phyloP scores from a whole-genome alignment of 2,888 invertebrate species.

The Euclidia mi region DNA sequence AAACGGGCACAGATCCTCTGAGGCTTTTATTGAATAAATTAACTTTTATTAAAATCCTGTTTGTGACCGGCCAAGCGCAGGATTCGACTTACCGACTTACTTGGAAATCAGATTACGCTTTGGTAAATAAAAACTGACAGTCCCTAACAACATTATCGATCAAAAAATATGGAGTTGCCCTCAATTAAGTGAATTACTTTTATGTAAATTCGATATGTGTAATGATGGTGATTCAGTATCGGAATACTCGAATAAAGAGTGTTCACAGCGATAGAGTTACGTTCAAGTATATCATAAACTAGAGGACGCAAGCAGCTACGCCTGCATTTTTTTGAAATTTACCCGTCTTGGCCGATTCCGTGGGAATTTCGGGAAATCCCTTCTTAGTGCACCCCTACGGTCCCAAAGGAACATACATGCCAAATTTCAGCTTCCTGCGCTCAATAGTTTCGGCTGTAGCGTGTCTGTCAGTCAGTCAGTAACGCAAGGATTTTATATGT shows the following conservation, averaged over 20 bases:
- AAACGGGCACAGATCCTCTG: constrained; percentile 66
- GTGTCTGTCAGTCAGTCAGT: no score
- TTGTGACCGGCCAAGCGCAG: constrained; percentile 68
- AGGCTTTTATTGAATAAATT: constrained; percentile 85
- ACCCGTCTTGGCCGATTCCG: no score
- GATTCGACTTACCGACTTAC: constrained; percentile 72
- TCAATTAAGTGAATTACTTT: constrained; percentile 30
- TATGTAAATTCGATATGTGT: constrained; percentile 17
- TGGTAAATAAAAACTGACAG: constrained; percentile 69
- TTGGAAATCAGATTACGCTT: constrained; percentile 71
- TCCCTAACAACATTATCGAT: constrained; percentile 37
- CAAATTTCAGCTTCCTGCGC: no score
- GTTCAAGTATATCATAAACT: constrained; percentile 4
- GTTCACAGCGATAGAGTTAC: constrained; percentile 6
- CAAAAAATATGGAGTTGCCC: constrained; percentile 24
- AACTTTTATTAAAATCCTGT: constrained; percentile 86
- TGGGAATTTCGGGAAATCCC: no score
- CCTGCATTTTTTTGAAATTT: no score
- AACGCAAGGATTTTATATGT: no score
- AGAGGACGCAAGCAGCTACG: no score
- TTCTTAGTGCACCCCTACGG: no score
- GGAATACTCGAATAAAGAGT: not conserved
- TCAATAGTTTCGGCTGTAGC: no score
- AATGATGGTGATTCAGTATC: constrained; percentile 4
- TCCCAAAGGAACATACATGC: no score